Percentiles rank a stretch among this genome's conserved stretches.
These are phyloP conservation scores for Torymus texanus DNA, from an alignment of 2,888 invertebrate species.

Conservation along the genomic window DNA sequence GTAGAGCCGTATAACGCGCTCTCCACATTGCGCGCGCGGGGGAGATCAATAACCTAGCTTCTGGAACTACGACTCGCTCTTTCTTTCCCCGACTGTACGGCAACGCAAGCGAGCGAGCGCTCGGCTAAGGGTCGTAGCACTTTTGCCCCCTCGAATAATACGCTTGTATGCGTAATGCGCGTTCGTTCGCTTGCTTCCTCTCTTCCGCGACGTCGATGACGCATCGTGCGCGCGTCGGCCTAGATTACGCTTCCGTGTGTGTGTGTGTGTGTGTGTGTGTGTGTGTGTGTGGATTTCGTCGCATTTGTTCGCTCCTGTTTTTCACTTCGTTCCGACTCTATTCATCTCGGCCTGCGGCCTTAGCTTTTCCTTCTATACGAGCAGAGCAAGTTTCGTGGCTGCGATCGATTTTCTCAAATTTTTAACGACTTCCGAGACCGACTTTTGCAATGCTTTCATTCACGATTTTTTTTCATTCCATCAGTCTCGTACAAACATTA, in stretches of 20 bases:
- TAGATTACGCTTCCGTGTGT: neutral
- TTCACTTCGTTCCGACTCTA: too few species aligned
- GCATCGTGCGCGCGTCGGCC: neutral
- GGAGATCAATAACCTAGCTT: slow-evolving; percentile 68
- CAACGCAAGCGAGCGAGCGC: neutral
- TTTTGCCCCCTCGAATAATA: slow-evolving; percentile 4
- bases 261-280: too few species aligned
- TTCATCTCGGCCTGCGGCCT: too few species aligned
- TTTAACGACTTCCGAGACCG: too few species aligned
- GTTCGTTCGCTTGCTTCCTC: neutral
- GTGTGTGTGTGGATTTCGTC: too few species aligned
- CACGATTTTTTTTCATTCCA: too few species aligned
- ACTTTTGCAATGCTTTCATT: too few species aligned
- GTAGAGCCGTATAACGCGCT: neutral
- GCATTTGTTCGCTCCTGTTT: too few species aligned
- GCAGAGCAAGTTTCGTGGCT: too few species aligned
- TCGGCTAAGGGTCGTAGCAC: slow-evolving; percentile 27
- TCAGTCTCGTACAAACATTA: too few species aligned
- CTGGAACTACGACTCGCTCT: neutral
- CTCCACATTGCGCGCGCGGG: neutral
- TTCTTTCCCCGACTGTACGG: neutral
- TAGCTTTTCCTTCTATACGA: too few species aligned
- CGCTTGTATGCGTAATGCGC: slow-evolving; percentile 5
- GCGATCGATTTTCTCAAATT: too few species aligned
- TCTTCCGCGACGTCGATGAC: neutral